Base-by-base conservation (phyloP, 1,140 invertebrate genomes). In the Bombus soroeensis region DNA sequence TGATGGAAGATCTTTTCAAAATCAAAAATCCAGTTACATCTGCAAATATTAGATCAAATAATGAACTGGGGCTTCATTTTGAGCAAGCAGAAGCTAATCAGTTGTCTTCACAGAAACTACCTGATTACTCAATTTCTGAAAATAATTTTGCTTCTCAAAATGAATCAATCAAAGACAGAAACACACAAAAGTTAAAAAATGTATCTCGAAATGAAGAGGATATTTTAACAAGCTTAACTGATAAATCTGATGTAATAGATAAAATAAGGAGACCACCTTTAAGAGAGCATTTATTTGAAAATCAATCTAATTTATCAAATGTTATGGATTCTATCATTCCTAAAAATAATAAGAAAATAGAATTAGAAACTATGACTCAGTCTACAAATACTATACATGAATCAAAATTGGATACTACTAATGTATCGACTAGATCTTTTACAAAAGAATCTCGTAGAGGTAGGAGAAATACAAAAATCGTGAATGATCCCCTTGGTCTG, bases 401-500 rank as follows among this genome's bases (percentile, higher is more conserved):
- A 74, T 75, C 80, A 13, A 76, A 77, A 83, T 71, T 34, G 83
- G 81, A 32, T 72, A 53, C 3, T 73, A 82, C 32, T 62, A 88
- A 90, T 1, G 91, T 88, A 71, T 88, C 90, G 12, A 72, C 53
- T 64, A 81, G 87, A 18, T 83, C 89, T 34, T 53, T 77, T 18
- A n/a, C 81, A 18, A 91, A 86, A 86, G 93, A 94, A 78, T 74
- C 91, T 68, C 87, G 93, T 64, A 90, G 93, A 87, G 89, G 93
- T 57, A 90, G 92, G 71, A 91, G 88, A 86, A 88, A 84, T 68
- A 83, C 92, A 12, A 77, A 85, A 4, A 75, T 88, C 32, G 68
- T 92, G 68, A 89, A 90, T 59, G 93, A 94, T 87, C 93, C 94
- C 82, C 78, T 94, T 18, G 93, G 93, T 77, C 85, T 94, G 64